These are phyloP conservation scores for Chrysotoxum bicinctum DNA, from an alignment of 2,888 invertebrate genomes.

Conservation along the genomic window DNA sequence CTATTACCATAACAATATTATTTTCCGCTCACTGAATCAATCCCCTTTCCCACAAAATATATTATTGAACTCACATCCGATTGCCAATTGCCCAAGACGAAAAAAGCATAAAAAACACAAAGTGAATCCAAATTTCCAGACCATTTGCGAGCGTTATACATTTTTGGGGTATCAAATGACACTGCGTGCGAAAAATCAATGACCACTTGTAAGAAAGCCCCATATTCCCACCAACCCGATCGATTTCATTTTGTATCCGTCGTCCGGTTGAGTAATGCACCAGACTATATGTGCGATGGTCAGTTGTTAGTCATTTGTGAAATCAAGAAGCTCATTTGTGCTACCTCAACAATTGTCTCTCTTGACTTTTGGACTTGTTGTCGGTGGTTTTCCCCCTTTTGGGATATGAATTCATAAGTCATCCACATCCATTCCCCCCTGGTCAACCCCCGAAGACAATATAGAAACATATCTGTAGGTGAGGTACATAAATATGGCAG, in stretches of 20 bases:
- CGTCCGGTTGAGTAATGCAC: conserved; percentile 52
- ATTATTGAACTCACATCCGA: conserved; percentile 45
- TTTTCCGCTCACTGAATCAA: not conserved
- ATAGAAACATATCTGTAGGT: not conserved
- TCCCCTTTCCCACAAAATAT: not conserved
- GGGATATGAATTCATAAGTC: conserved; percentile 70
- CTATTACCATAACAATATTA: not conserved
- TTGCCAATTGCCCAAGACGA: not conserved
- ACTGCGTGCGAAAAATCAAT: conserved; percentile 71
- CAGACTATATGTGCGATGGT: conserved; percentile 24
- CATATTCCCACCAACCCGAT: conserved; percentile 65
- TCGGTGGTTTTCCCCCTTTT: conserved; percentile 58
- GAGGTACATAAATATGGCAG: conserved; percentile 2
- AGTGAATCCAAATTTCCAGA: conserved; percentile 63
- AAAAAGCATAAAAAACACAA: conserved; percentile 11
- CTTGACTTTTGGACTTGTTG: conserved; percentile 69
- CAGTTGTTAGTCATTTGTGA: conserved; percentile 67
- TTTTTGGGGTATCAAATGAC: conserved; percentile 35
- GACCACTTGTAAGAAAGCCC: conserved; percentile 62
- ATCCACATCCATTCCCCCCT: conserved; percentile 5
- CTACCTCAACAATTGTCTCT: conserved; percentile 67
- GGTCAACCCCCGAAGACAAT: conserved; percentile 5
- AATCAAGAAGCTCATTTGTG: conserved; percentile 72
- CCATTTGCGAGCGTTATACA: conserved; percentile 53
- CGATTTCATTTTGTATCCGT: conserved; percentile 64